phyloP scores from a whole-genome alignment of 1,140 invertebrate species.

The Diachasma alloeum region DNA sequence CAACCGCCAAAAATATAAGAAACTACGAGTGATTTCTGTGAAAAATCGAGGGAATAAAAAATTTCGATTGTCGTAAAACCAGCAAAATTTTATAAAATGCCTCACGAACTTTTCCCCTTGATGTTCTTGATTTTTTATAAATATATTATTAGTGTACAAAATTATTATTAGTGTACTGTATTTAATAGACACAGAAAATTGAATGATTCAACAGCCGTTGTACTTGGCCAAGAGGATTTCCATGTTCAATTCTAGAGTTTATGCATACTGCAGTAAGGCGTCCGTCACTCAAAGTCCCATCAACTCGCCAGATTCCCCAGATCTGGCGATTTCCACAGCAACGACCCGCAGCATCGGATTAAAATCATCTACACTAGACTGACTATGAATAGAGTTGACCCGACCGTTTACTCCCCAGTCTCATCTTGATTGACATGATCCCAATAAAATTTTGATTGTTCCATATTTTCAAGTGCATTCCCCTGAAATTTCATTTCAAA shows the following conservation, averaged over 20 bases:
- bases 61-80: too few relatives aligned
- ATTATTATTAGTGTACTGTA: too few relatives aligned
- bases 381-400: not conserved
- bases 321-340: conserved; percentile 17
- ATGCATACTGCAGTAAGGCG: conserved; percentile 62
- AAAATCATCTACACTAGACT: conserved; percentile 1
- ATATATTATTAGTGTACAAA: too few relatives aligned
- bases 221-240: conserved; percentile 61
- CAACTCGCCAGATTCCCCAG: conserved; percentile 21
- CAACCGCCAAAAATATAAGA: too few relatives aligned
- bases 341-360: not conserved
- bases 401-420: not conserved
- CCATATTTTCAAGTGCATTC: not conserved
- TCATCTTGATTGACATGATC: not conserved
- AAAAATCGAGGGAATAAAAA: too few relatives aligned
- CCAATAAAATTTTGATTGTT: not conserved
- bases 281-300: conserved; percentile 58
- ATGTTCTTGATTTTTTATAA: too few relatives aligned
- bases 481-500: not conserved
- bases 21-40: too few relatives aligned
- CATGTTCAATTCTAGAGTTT: conserved; percentile 53
- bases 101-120: too few relatives aligned
- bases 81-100: too few relatives aligned
- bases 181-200: conserved; percentile 19
- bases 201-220: conserved; percentile 53